phyloP scores from a whole-genome alignment of 2,888 invertebrate species.

The Unio delphinus region DNA sequence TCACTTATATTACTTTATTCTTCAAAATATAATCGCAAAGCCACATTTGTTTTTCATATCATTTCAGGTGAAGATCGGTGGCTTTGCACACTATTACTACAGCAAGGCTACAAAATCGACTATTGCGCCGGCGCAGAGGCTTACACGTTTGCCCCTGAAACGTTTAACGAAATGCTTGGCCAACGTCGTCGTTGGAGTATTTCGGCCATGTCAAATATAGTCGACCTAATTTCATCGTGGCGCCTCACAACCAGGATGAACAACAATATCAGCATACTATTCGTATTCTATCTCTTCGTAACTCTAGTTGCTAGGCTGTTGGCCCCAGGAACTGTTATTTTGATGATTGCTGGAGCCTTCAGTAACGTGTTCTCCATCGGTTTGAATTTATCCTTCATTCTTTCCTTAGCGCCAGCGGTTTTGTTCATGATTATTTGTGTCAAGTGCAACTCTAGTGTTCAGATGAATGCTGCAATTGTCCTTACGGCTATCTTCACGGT shows the following conservation, averaged over 20 bases:
- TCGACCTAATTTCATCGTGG: conserved; percentile 57
- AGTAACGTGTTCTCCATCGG: conserved; percentile 97
- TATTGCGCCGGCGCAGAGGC: conserved; percentile 65
- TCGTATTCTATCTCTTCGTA: conserved; percentile 57
- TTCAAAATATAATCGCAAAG: not conserved
- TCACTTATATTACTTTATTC: not conserved
- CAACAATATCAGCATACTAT: conserved; percentile 57
- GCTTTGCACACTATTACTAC: conserved; percentile 62
- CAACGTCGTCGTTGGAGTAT: conserved; percentile 66
- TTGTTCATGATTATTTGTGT: conserved; percentile 94
- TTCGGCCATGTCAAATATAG: conserved; percentile 64
- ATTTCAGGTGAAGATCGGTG: conserved; percentile 65
- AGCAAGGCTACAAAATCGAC: conserved; percentile 64
- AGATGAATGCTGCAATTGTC: conserved; percentile 76
- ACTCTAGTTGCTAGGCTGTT: conserved; percentile 48
- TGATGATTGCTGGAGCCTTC: conserved; percentile 94
- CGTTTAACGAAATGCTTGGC: conserved; percentile 64
- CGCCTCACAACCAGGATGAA: conserved; percentile 48
- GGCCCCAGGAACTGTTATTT: conserved; percentile 50
- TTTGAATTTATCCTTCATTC: conserved; percentile 95
- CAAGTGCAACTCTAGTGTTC: conserved; percentile 90
- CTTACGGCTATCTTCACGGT: conserved; percentile 89
- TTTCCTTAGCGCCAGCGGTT: conserved; percentile 92
- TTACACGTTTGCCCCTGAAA: conserved; percentile 61
- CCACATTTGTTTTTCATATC: not conserved